Base-by-base conservation (phyloP, 23 tunicate species). In the Halocynthia roretzi region DNA sequence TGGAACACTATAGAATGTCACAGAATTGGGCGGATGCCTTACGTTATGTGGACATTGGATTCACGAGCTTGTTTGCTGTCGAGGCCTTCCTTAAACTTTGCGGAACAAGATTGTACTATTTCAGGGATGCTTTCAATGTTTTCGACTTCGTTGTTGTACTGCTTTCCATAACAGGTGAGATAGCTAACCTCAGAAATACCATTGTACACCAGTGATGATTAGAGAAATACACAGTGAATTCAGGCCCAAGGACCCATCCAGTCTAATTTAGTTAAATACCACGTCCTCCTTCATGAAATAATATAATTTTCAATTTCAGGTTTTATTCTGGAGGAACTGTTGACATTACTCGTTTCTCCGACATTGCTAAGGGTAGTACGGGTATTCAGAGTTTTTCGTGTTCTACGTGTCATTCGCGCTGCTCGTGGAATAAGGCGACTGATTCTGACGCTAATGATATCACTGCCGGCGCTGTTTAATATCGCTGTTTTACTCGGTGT, bases 391-490 rank as follows among this genome's bases (percentile, higher is more conserved):
- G 84, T 91, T 7, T 91, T 91, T 61, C 91, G 97, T 55, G 97
- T 91, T 48, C 68, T 91, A 40, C 71, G 97, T 53, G 89, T 91
- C 10, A 83, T 91, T 17, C 69, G 87, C 56, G 97, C 97, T 22
- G 97, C 97, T n/a, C 68, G 97, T 50, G 97, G 97, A 19, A 91
- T 91, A 80, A 66, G 97, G 31, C 56, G 97, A 22, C 61, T 91
- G 70, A 84, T 91, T 52, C 71, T 91, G 53, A 91, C 97, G 10
- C 76, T 91, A 6, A 81, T 91, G 87, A 91, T 85, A 12, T 91
- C 97, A 5, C 70, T 91, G 23, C 97, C 97, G 60, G 97, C 97
- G 51, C 87, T 91, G 61, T 85, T 91, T 83, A 91, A 91, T 68
- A 91, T 91, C 54, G 97, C 97, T 50, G 84, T 91, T 8, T 80